Conservation (phyloP, 1,140 invertebrate species). For the Panulirus ornatus region DNA sequence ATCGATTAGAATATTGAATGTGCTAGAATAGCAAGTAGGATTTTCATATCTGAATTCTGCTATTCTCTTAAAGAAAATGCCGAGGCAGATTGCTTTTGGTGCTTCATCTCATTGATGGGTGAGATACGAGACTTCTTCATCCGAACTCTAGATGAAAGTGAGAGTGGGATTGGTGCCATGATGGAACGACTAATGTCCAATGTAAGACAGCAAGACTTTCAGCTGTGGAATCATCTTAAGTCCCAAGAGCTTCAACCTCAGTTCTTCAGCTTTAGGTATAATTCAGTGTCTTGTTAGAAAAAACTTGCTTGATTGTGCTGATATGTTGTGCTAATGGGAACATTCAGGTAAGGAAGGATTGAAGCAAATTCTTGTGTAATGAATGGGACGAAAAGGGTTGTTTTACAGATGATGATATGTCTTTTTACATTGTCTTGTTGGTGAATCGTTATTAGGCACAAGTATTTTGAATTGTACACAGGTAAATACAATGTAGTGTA, state of each 20-base stretch:
- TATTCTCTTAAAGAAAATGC: slow-evolving; percentile 86
- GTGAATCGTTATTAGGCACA: too few relatives aligned
- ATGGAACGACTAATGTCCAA: slow-evolving; percentile 83
- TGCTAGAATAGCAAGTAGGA: too few relatives aligned
- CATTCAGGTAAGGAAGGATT: too few relatives aligned
- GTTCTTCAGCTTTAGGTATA: slow-evolving; percentile 94
- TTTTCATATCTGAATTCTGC: background rate
- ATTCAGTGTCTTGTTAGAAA: slow-evolving; percentile 35
- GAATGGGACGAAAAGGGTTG: too few relatives aligned
- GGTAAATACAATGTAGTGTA: too few relatives aligned
- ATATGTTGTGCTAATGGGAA: too few relatives aligned
- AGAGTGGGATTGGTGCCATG: slow-evolving; percentile 85
- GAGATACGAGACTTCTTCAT: slow-evolving; percentile 99
- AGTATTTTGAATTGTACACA: too few relatives aligned
- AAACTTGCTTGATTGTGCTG: too few relatives aligned
- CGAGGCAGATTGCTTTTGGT: slow-evolving; percentile 98
- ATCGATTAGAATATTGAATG: too few relatives aligned
- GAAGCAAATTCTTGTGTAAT: too few relatives aligned
- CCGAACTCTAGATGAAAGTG: slow-evolving; percentile 94
- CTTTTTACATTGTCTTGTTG: too few relatives aligned
- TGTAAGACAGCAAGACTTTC: slow-evolving; percentile 87
- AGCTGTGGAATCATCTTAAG: slow-evolving; percentile 87
- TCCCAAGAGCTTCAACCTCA: slow-evolving; percentile 93
- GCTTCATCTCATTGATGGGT: slow-evolving; percentile 97
- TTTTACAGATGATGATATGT: too few relatives aligned